Evolutionary conservation across 2,797 vertebrate genomes (phyloP).

Genomic region (Lithobates pipiens): DNA sequence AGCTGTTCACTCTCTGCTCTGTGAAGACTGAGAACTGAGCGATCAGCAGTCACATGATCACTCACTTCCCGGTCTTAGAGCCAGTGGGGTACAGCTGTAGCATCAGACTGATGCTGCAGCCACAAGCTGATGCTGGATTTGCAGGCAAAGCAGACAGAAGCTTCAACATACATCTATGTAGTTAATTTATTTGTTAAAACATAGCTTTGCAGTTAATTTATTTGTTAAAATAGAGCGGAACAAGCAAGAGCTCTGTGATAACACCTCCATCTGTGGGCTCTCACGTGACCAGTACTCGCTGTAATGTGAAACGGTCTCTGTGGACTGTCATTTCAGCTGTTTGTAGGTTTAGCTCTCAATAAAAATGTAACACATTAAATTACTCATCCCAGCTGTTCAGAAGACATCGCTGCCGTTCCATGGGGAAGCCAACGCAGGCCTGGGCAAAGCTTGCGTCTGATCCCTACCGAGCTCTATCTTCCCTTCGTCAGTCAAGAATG

Average conservation of each 20-base stretch:
- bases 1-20: too few species aligned
- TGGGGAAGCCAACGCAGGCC: constrained; percentile 6
- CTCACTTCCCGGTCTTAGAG: too few species aligned
- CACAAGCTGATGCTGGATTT: neutral
- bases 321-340: constrained; percentile 32
- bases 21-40: too few species aligned
- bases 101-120: too few species aligned
- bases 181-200: neutral
- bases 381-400: constrained; percentile 44
- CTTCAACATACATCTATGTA: neutral
- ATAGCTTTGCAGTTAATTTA: too few species aligned
- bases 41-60: too few species aligned
- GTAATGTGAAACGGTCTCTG: constrained; percentile 8
- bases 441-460: neutral
- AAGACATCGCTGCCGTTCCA: neutral
- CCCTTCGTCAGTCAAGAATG: neutral
- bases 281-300: constrained; percentile 1
- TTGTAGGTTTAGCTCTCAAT: constrained; percentile 52
- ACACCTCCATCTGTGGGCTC: constrained; percentile 9
- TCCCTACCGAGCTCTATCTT: constrained; percentile 5
- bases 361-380: constrained; percentile 49
- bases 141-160: neutral
- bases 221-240: neutral
- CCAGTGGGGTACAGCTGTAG: too few species aligned
- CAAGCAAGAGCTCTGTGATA: neutral